These are phyloP conservation scores for Scaptomyza montana DNA, from an alignment of 1,140 invertebrate genomes.

Conservation along the genomic window DNA sequence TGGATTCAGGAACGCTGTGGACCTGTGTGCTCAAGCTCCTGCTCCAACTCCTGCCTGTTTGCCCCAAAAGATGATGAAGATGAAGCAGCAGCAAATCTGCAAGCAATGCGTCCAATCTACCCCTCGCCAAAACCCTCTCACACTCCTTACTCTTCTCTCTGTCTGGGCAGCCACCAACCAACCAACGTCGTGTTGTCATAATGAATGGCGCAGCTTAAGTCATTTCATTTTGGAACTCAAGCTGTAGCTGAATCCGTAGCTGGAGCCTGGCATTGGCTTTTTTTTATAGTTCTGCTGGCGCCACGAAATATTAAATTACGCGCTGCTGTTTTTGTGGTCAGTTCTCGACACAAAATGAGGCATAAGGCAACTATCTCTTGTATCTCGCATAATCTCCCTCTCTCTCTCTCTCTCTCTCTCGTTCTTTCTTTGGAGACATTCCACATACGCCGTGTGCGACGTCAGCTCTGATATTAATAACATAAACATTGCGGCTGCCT, in stretches of 20 bases:
- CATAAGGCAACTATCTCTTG: background rate
- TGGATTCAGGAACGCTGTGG: constrained; percentile 10
- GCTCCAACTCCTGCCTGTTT: background rate
- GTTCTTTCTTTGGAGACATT: constrained; percentile 41
- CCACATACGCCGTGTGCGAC: constrained; percentile 67
- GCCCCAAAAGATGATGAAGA: constrained; percentile 75
- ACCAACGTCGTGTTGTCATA: constrained; percentile 81
- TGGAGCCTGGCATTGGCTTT: constrained; percentile 32
- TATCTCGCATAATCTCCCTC: background rate
- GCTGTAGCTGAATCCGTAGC: constrained; percentile 39
- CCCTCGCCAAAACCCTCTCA: constrained; percentile 6
- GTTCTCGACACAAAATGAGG: constrained; percentile 1
- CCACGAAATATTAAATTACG: constrained; percentile 84
- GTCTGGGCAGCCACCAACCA: constrained; percentile 10
- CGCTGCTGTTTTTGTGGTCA: constrained; percentile 68
- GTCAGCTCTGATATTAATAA: constrained; percentile 61
- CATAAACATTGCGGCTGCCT: constrained; percentile 49
- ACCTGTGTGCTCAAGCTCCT: constrained; percentile 21
- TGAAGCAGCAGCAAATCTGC: constrained; percentile 79
- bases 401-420: constrained; percentile 1
- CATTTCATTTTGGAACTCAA: constrained; percentile 75
- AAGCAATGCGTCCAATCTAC: constrained; percentile 55
- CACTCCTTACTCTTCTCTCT: constrained; percentile 1
- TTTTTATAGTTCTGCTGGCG: constrained; percentile 83
- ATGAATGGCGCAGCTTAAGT: constrained; percentile 83